Conservation (phyloP, 1,140 invertebrate genomes). For the Drosophila persimilis region DNA sequence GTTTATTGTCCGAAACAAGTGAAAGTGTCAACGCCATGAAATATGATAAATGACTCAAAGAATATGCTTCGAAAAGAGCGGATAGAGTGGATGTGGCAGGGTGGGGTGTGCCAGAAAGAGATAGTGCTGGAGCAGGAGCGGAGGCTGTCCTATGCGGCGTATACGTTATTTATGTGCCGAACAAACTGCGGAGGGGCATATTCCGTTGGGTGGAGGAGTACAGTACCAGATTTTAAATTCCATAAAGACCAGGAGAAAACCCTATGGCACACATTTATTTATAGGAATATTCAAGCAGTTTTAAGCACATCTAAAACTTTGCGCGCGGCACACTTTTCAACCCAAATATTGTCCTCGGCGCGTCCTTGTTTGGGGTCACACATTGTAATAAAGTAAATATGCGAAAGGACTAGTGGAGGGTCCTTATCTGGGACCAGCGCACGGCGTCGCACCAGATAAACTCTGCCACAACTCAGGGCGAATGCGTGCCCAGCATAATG, state of each 20-base stretch:
- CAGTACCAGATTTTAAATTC: constrained; percentile 3
- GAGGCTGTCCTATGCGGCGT: constrained; percentile 67
- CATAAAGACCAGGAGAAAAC: too few relatives aligned
- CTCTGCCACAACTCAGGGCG: constrained; percentile 56
- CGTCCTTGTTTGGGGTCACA: constrained; percentile 39
- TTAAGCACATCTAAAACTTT: neutral
- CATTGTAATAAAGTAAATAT: constrained; percentile 48
- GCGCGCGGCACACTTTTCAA: constrained; percentile 8
- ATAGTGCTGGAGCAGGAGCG: constrained; percentile 4
- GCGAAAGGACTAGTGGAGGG: constrained; percentile 8
- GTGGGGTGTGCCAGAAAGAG: neutral
- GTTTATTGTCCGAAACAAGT: constrained; percentile 75
- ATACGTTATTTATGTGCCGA: constrained; percentile 75
- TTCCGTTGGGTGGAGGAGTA: constrained; percentile 21
- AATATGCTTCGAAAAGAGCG: constrained; percentile 39
- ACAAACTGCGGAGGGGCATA: constrained; percentile 62
- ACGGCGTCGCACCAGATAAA: constrained; percentile 50
- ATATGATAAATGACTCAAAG: constrained; percentile 71
- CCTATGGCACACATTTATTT: too few relatives aligned
- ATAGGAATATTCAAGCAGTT: too few relatives aligned
- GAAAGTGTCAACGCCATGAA: constrained; percentile 77
- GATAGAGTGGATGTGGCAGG: neutral
- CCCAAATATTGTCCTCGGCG: constrained; percentile 24
- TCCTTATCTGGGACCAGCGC: constrained; percentile 45
- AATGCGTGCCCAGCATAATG: constrained; percentile 70